Evolutionary conservation across 2,797 vertebrate species (phyloP).

Genomic region (Myiotriccus ornatus): DNA sequence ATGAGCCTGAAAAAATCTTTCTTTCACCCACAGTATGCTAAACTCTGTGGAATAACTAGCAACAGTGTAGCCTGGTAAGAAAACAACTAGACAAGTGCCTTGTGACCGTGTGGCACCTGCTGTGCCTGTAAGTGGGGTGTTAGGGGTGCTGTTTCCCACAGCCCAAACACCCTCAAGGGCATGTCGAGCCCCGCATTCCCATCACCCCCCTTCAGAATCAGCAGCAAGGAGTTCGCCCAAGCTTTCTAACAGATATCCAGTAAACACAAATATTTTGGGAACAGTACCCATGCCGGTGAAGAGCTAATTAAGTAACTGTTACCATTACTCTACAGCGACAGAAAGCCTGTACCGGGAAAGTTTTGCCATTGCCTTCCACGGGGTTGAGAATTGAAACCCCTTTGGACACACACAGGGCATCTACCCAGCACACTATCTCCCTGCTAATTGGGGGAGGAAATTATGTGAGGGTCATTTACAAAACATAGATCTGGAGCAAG

Average conservation of each 20-base stretch:
- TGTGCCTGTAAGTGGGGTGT: too few relatives aligned
- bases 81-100: not conserved
- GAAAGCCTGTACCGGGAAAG: not conserved
- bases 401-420: rapidly evolving
- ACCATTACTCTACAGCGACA: not conserved
- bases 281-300: not conserved
- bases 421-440: not conserved
- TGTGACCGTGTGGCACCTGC: rapidly evolving
- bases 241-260: not conserved
- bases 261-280: not conserved
- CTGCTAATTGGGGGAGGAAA: not conserved
- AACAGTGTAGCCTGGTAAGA: not conserved
- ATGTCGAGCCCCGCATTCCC: not conserved
- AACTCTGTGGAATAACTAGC: not conserved
- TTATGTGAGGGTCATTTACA: not conserved
- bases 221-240: not conserved
- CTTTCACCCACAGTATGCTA: not conserved
- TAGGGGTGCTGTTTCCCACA: too few relatives aligned
- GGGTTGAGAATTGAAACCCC: rapidly evolving
- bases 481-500: not conserved
- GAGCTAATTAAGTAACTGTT: not conserved
- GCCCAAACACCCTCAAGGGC: not conserved
- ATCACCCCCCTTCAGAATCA: not conserved
- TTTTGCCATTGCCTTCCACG: not conserved
- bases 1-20: not conserved